Percentiles rank a stretch among this genome's conserved stretches.
Evolutionary conservation across 35 echinoderm and acorn worm genomes (phyloP).

Genomic region (Ptychodera flava): DNA sequence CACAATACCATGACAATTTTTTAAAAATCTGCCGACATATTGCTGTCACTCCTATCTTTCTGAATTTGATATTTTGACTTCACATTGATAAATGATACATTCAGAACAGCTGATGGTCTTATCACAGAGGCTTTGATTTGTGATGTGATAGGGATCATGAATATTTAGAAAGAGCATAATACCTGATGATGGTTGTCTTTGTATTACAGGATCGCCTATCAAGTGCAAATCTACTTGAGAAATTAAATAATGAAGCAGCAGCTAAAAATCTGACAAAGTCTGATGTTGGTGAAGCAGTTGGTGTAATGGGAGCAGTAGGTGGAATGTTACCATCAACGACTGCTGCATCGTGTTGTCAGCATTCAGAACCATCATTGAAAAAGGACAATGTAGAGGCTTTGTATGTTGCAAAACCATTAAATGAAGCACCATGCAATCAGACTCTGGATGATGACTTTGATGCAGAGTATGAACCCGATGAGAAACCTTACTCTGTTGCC

Average conservation of each 20-base stretch:
- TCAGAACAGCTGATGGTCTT: too few species aligned
- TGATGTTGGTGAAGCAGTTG: not conserved
- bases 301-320: not conserved
- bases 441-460: not conserved
- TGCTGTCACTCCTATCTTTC: too few species aligned
- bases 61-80: too few species aligned
- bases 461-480: not conserved
- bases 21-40: too few species aligned
- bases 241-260: not conserved
- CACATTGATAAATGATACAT: too few species aligned
- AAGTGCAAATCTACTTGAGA: not conserved
- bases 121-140: too few species aligned
- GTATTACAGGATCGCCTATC: not conserved
- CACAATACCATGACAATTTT: too few species aligned
- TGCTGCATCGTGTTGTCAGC: not conserved
- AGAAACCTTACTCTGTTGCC: not conserved
- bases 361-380: not conserved
- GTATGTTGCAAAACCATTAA: not conserved
- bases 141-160: too few species aligned
- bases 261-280: not conserved
- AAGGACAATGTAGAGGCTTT: too few species aligned
- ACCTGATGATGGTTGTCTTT: too few species aligned
- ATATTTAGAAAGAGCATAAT: too few species aligned
- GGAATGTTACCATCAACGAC: not conserved
- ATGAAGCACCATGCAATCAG: not conserved